Base-by-base conservation (phyloP, 2,888 invertebrate species). In the Lamproptera curius region DNA sequence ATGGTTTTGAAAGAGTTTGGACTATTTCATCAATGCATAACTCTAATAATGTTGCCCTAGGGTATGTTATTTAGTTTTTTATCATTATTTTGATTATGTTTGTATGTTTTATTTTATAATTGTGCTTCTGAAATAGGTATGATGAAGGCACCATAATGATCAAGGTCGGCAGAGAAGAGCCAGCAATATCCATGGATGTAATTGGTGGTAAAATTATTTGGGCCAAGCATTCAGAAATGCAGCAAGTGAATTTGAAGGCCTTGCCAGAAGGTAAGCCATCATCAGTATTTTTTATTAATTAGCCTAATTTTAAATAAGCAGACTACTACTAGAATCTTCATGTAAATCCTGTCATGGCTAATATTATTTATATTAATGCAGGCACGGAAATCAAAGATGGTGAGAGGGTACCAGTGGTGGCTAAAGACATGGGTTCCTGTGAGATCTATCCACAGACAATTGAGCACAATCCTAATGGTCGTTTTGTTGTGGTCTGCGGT, bases 401-500 rank as follows among this genome's bases (percentile, higher is more conserved):
- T 0, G 97, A 98, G 78, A 90, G 97, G 1, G 89, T 99, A 10
- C 96, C 98, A 0, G 92, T 99, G 1, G 95, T 95, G 1, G 95
- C 98, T 0, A 99, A 99, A 76, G 99, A 99, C 70, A 97, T 99
- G 96, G 99, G 99, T 1, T 96, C 97, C 4, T 99, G 99, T 75
- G 99, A 99, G 83, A 98, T 99, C 54, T 99, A 99, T 76, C 99
- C 99, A 0, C 99, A 99, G 74, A 98, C 97, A 0, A 96, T 99
- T 55, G 95, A 96, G 17, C 99, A 99, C 78, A 99, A 99, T 83
- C 98, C 99, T 0, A 99, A 99, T 76, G 99, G 99, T 11, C 92
- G 97, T 17, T 92, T 93, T 57, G 90, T 91, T 2, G 99, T 98
- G 0, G 99, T 99, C 1, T 99, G 99, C 70, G 99, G 99, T 1